A percentile compares a stretch with the other conserved stretches of the same genome.
These are phyloP conservation scores for Pampusana beccarii DNA, from an alignment of 2,113 vertebrate genomes.

Conservation along the genomic window DNA sequence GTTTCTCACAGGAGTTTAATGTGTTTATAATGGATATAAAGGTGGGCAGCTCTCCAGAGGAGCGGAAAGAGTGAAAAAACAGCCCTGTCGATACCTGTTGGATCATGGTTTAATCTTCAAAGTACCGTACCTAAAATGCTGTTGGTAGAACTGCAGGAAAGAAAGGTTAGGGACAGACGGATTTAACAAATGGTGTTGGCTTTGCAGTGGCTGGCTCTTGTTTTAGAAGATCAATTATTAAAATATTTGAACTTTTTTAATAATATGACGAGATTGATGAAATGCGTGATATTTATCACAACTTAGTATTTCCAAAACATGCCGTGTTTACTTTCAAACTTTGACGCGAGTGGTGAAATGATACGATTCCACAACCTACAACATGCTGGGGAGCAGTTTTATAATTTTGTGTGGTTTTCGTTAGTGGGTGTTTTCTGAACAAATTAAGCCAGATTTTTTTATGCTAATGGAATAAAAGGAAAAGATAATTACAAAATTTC, in stretches of 20 bases:
- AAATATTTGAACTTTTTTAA: neutral
- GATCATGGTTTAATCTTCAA: neutral
- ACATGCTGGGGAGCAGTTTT: neutral
- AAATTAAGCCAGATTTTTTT: neutral
- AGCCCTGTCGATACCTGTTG: neutral
- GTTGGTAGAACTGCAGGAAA: neutral
- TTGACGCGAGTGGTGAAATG: neutral
- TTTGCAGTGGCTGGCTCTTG: neutral
- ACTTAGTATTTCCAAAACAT: neutral
- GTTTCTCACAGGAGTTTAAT: neutral
- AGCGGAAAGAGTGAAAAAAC: neutral
- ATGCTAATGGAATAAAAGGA: neutral
- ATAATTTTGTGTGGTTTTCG: neutral
- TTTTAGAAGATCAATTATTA: neutral
- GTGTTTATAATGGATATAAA: neutral
- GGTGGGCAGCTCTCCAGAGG: neutral
- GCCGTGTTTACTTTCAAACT: neutral
- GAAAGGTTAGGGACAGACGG: neutral
- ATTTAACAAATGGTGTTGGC: neutral
- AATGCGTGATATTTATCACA: rapidly evolving
- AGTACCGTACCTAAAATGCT: neutral
- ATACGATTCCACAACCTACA: neutral
- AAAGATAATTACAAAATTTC: neutral
- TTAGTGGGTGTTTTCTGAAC: neutral
- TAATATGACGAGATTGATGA: neutral